phyloP scores from a whole-genome alignment of 2,888 invertebrate species.

The Sinotaia quadrata region DNA sequence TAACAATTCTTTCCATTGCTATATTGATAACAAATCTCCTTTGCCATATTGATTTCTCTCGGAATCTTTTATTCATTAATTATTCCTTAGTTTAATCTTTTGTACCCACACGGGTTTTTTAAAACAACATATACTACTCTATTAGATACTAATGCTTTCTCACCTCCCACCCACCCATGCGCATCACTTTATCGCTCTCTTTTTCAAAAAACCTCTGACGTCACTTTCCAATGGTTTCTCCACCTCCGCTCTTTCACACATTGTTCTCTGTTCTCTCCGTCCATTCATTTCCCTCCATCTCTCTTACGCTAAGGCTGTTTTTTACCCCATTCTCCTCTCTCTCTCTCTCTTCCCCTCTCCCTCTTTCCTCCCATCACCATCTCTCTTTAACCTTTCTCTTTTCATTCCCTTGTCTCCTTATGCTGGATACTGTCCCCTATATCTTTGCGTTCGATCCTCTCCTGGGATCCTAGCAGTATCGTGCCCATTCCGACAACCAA shows the following conservation, averaged over 20 bases:
- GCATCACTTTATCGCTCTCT: background rate
- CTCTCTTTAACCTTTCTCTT: background rate
- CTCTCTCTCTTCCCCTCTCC: background rate
- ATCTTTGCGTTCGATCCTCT: background rate
- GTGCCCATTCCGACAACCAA: background rate
- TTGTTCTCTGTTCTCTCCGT: background rate
- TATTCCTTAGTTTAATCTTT: too few species aligned
- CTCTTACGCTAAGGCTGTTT: background rate
- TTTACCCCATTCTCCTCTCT: too few species aligned
- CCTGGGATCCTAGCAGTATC: background rate
- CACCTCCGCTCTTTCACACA: background rate
- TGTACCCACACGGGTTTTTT: too few species aligned
- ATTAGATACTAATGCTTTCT: too few species aligned
- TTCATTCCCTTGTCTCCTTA: background rate
- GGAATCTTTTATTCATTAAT: too few species aligned
- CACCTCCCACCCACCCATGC: too few species aligned
- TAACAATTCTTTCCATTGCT: too few species aligned
- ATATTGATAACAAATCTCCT: too few species aligned
- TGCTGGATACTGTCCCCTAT: background rate
- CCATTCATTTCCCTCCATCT: background rate
- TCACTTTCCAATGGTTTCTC: background rate
- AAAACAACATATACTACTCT: too few species aligned
- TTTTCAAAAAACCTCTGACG: background rate
- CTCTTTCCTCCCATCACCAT: background rate
- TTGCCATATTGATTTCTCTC: too few species aligned